Conservation (phyloP, 2,888 invertebrate genomes). For the Chorisops tibialis region DNA sequence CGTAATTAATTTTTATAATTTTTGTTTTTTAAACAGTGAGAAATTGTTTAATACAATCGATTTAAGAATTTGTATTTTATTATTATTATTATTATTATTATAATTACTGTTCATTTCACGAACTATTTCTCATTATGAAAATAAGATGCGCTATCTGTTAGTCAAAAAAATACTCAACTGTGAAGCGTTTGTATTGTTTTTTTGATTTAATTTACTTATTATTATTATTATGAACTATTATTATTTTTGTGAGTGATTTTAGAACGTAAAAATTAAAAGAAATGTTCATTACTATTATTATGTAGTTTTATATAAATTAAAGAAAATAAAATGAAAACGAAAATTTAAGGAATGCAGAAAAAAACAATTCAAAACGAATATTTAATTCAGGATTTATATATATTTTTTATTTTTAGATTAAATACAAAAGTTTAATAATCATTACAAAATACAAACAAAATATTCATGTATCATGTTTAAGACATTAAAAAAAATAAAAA, state of each 20-base stretch:
- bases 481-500: too few relatives aligned
- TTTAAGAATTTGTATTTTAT: not conserved
- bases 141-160: not conserved
- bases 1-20: constrained; percentile 17
- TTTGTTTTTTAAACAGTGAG: not conserved
- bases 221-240: too few relatives aligned
- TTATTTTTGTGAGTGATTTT: not conserved
- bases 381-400: constrained; percentile 4
- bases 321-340: too few relatives aligned
- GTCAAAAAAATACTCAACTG: constrained; percentile 18
- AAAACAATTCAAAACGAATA: not conserved
- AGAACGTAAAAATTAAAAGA: too few relatives aligned
- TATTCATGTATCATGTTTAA: too few relatives aligned
- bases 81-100: not conserved
- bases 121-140: too few relatives aligned
- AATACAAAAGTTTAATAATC: not conserved
- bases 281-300: too few relatives aligned
- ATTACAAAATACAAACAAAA: too few relatives aligned
- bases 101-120: not conserved
- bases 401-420: not conserved
- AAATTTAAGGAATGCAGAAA: not conserved
- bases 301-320: too few relatives aligned
- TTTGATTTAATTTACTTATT: constrained; percentile 1
- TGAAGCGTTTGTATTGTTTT: constrained; percentile 1
- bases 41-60: not conserved